Base-by-base conservation (phyloP, 2,797 vertebrate species). In the Tragelaphus oryx region DNA sequence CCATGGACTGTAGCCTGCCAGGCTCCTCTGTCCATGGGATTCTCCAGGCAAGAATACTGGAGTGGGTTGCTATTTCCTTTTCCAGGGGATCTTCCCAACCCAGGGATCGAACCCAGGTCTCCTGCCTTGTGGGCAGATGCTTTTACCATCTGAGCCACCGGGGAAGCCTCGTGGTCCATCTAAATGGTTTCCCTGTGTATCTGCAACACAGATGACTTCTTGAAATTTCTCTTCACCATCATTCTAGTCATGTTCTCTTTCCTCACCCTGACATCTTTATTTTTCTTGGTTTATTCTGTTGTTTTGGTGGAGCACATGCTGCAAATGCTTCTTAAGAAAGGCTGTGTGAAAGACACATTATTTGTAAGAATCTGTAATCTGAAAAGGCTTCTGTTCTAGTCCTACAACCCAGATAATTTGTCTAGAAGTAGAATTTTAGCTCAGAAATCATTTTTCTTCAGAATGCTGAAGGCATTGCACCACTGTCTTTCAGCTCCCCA, bases 371-470 rank as follows among this genome's bases (percentile, higher is more conserved):
- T 79, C 60, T 59, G 14, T 13, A 82, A 59, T 54, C 30, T 92
- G 33, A 83, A 95, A 89, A 91, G 82, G 9, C 28, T 95, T 90
- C 78, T 41, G 14, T 85, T 92, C 79, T 79, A 18, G 2, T 60
- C 46, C 65, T 30, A 80, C 11, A 62, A 85, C 9, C 87, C 81
- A 86, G 12, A 22, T 87, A 91, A 78, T 91, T 76, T 78, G 30
- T 5, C 65, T 82, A 24, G 33, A 91, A 93, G 54, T 41, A 55
- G 52, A 95, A 88, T 85, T 11, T 24, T 50, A 80, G 28, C 28
- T 33, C 80, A 52, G 60, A 95, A 89, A 84, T 68, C 13, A 75
- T 83, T 95, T 91, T 79, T 54, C 60, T 91, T 94, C 37, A 37
- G 20, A 48, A 71, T 95, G 93, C 82, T 68, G 62, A 94, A 91